Evolutionary conservation across 2,797 vertebrate genomes (phyloP).

Genomic region (Poecilia gillii): DNA sequence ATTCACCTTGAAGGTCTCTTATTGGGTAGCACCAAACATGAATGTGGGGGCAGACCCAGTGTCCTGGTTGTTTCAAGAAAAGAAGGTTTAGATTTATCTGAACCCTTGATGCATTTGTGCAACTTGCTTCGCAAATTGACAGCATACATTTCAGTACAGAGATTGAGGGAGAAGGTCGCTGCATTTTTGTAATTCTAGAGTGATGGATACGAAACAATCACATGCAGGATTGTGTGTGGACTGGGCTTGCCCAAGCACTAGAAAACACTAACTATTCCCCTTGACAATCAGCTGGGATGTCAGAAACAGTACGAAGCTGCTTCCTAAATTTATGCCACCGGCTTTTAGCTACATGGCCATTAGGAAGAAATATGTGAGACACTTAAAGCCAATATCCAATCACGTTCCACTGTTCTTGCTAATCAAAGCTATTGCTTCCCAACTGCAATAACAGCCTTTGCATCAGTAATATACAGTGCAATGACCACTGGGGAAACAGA

Average conservation of each 20-base stretch:
- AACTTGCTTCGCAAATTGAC: conserved; percentile 4
- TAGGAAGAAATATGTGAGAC: conserved; percentile 31
- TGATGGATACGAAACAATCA: background rate
- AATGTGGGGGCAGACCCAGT: conserved; percentile 29
- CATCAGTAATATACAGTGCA: conserved; percentile 40
- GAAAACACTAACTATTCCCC: background rate
- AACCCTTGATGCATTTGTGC: conserved; percentile 22
- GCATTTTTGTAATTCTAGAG: background rate
- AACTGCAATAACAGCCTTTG: conserved; percentile 43
- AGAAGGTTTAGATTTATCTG: conserved; percentile 24
- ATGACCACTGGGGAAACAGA: conserved; percentile 46
- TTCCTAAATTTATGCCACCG: conserved; percentile 39
- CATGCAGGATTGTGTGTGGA: background rate
- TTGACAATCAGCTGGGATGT: conserved; percentile 19
- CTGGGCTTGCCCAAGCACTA: background rate
- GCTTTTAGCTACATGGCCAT: conserved; percentile 26
- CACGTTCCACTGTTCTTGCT: conserved; percentile 31
- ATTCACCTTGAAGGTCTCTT: conserved; percentile 69
- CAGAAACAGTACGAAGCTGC: background rate
- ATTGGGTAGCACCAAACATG: conserved; percentile 64
- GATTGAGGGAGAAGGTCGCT: background rate
- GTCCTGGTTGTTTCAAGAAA: conserved; percentile 26
- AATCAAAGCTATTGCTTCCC: conserved; percentile 51
- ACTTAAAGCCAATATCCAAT: conserved; percentile 41
- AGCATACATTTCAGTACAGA: background rate